Evolutionary conservation across 1,140 invertebrate genomes (phyloP).

Genomic region (Meloidogyne floridensis): DNA sequence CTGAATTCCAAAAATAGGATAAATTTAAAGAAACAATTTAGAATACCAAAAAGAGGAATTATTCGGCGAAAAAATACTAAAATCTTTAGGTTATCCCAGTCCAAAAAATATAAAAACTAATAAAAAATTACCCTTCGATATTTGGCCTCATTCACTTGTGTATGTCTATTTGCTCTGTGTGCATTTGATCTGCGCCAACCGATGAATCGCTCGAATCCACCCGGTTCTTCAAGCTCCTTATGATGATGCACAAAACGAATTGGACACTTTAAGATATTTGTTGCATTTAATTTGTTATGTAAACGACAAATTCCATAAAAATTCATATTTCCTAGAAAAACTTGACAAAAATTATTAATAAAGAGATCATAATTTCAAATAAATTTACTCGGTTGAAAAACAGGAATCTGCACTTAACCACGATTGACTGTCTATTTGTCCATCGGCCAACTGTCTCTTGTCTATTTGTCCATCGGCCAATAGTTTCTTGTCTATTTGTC

Average conservation of each 20-base stretch:
- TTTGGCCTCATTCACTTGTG: constrained; percentile 59
- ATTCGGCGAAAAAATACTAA: neutral
- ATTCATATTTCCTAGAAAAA: neutral
- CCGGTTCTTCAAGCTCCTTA: constrained; percentile 42
- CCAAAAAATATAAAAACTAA: too few species aligned
- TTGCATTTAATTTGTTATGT: neutral
- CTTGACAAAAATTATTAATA: too few species aligned
- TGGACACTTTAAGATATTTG: constrained; percentile 14
- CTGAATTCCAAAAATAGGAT: neutral
- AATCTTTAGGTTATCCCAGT: too few species aligned
- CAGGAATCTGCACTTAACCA: too few species aligned
- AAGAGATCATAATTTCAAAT: too few species aligned
- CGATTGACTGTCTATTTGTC: too few species aligned
- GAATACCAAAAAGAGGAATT: neutral
- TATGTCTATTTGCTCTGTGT: constrained; percentile 60
- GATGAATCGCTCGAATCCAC: constrained; percentile 52
- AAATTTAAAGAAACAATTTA: neutral
- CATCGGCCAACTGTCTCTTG: too few species aligned
- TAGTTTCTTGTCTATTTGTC: too few species aligned
- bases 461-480: too few species aligned
- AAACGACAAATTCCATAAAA: neutral
- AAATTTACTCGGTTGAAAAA: too few species aligned
- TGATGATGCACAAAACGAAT: constrained; percentile 58
- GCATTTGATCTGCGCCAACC: constrained; percentile 55
- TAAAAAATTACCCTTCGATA: constrained; percentile 47